Percentiles rank a stretch among this genome's conserved stretches.
These are phyloP conservation scores for Epizoanthus fatuus DNA, from an alignment of 92 coral and sea anemone species.

Conservation along the genomic window DNA sequence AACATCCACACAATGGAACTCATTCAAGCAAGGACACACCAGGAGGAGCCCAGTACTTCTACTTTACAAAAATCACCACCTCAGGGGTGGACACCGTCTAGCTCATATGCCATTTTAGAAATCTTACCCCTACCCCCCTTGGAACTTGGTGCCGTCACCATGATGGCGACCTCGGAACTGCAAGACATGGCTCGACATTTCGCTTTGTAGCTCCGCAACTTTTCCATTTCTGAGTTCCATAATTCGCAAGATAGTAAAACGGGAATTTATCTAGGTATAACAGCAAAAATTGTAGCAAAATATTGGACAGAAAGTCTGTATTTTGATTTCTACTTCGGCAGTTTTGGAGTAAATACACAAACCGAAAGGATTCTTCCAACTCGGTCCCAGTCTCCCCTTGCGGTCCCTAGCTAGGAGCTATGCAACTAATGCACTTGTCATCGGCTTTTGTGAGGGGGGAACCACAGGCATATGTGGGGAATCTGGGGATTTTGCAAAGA, in stretches of 20 bases:
- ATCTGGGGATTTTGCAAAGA: no score
- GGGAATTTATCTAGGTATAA: background rate
- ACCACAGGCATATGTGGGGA: no score
- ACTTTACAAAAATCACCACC: conserved; percentile 18
- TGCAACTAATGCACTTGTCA: no score
- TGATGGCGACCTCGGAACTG: conserved; percentile 17
- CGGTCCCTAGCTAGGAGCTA: conserved; percentile 5
- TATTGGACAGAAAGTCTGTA: background rate
- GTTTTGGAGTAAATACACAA: conserved; percentile 10
- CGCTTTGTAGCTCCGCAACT: conserved; percentile 11
- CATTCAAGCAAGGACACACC: no score
- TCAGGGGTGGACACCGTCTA: conserved; percentile 21
- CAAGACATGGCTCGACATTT: conserved; percentile 15
- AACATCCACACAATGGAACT: background rate
- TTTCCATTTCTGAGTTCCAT: background rate
- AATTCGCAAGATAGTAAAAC: conserved; percentile 1
- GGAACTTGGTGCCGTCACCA: conserved; percentile 21
- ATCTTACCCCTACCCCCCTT: conserved; percentile 20
- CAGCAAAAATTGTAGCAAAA: background rate
- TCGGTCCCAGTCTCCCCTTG: conserved; percentile 23
- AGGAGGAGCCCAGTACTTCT: background rate
- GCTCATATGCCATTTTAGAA: conserved; percentile 29
- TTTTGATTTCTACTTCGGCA: conserved; percentile 4
- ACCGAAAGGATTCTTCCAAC: background rate
- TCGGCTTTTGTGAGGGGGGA: no score